A percentile compares a stretch with the other conserved stretches of the same genome.
phyloP scores from a whole-genome alignment of 2,888 invertebrate species.

The Isotomurus palustris region DNA sequence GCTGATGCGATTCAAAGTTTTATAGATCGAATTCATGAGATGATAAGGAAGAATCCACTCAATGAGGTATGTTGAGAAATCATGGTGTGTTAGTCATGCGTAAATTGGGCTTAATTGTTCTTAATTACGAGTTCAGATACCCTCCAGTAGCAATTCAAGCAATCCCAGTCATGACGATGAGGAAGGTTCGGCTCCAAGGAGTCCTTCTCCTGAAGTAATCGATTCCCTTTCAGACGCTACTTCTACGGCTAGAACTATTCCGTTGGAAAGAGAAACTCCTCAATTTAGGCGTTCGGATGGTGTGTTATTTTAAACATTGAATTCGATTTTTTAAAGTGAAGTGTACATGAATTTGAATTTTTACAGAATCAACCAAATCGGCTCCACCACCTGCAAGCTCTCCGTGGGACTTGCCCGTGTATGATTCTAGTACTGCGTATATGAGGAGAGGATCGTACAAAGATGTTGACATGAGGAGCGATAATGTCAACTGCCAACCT shows the following conservation, averaged over 20 bases:
- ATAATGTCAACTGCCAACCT: no score
- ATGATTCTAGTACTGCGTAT: neutral
- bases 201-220: slow-evolving; percentile 7
- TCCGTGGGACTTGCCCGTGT: no score
- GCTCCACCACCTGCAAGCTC: no score
- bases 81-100: neutral
- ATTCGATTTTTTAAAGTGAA: no score
- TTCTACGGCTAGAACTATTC: slow-evolving; percentile 6
- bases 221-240: neutral
- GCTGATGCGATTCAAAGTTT: slow-evolving; percentile 31
- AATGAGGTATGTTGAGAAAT: slow-evolving; percentile 26
- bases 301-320: no score
- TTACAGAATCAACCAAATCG: no score
- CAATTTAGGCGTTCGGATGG: neutral
- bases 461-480: slow-evolving; percentile 10
- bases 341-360: no score
- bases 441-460: neutral
- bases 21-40: slow-evolving; percentile 40
- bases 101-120: neutral
- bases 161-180: no score
- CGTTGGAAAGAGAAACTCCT: slow-evolving; percentile 2
- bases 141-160: neutral
- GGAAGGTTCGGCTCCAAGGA: neutral
- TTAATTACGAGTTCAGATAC: neutral
- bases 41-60: slow-evolving; percentile 39